Evolutionary conservation across 2,888 invertebrate genomes (phyloP).

Genomic region (Sericinus montela): DNA sequence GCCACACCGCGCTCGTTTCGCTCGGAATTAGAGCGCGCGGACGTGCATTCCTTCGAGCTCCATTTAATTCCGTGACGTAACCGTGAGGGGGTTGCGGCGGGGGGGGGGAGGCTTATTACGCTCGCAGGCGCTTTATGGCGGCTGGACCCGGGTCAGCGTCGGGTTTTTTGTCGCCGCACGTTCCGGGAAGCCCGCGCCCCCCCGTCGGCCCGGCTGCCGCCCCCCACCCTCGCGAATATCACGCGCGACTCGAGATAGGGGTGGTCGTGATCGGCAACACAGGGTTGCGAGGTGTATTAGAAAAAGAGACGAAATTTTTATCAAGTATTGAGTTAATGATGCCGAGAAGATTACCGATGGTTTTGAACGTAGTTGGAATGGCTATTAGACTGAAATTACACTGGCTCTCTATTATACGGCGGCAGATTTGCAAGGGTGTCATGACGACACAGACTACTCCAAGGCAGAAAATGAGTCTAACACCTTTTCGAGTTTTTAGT

Average conservation of each 20-base stretch:
- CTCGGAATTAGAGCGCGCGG: constrained; percentile 64
- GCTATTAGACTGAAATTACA: no score
- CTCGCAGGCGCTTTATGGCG: constrained; percentile 62
- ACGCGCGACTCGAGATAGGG: constrained; percentile 52
- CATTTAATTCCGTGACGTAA: constrained; percentile 45
- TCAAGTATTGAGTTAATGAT: no score
- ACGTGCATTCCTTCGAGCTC: constrained; percentile 67
- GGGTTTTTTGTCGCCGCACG: constrained; percentile 68
- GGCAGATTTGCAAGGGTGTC: no score
- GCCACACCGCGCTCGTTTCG: constrained; percentile 25
- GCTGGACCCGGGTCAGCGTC: constrained; percentile 62
- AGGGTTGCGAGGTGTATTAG: constrained; percentile 22
- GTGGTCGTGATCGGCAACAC: constrained; percentile 33
- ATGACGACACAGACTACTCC: no score
- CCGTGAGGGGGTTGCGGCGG: constrained; percentile 42
- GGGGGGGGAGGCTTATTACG: constrained; percentile 56
- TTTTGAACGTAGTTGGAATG: no score
- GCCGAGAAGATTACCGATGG: no score
- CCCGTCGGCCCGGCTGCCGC: constrained; percentile 26
- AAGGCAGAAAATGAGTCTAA: no score
- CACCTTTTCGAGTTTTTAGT: no score
- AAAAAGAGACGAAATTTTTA: background rate
- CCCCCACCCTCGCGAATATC: constrained; percentile 40
- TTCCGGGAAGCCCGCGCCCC: constrained; percentile 31
- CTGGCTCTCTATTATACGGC: no score